Evolutionary conservation across 2,888 invertebrate genomes (phyloP).

Genomic region (Apoderus coryli): DNA sequence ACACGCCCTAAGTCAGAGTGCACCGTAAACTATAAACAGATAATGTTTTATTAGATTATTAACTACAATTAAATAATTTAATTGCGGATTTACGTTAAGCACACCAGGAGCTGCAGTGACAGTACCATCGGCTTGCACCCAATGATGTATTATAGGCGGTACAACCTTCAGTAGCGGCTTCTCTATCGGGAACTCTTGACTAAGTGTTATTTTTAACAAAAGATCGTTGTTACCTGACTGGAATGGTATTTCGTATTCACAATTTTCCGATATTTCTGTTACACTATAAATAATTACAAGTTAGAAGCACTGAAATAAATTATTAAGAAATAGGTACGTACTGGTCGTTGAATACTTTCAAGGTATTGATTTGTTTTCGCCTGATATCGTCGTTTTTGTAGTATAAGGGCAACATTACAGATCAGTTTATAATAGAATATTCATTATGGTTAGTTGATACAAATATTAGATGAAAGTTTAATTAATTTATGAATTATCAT

Average conservation of each 20-base stretch:
- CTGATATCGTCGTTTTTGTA: slow-evolving; percentile 43
- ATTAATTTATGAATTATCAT: too few species aligned
- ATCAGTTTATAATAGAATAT: too few species aligned
- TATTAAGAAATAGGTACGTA: slow-evolving; percentile 31
- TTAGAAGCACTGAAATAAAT: slow-evolving; percentile 8
- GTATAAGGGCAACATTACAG: slow-evolving; percentile 43
- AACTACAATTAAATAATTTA: slow-evolving; percentile 2
- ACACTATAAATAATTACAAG: slow-evolving; percentile 38
- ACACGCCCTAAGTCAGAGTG: slow-evolving; percentile 70
- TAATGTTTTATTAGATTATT: slow-evolving; percentile 2
- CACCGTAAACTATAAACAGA: slow-evolving; percentile 43
- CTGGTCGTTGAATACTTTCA: slow-evolving; percentile 73
- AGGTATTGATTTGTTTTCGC: slow-evolving; percentile 64
- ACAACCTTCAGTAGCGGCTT: slow-evolving; percentile 54
- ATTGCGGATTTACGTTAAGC: slow-evolving; percentile 41
- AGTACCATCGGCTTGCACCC: slow-evolving; percentile 56
- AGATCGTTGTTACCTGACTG: slow-evolving; percentile 48
- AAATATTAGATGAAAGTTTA: too few species aligned
- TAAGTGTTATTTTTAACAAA: slow-evolving; percentile 48
- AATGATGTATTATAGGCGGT: slow-evolving; percentile 53
- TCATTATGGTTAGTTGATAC: too few species aligned
- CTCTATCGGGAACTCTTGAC: slow-evolving; percentile 60
- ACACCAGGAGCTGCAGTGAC: slow-evolving; percentile 61
- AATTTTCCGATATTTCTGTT: slow-evolving; percentile 50
- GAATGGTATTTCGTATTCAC: slow-evolving; percentile 60